A percentile compares a stretch with the other conserved stretches of the same genome.
Conservation (phyloP, 1,140 invertebrate species). For the Drosophila lacteicornis region DNA sequence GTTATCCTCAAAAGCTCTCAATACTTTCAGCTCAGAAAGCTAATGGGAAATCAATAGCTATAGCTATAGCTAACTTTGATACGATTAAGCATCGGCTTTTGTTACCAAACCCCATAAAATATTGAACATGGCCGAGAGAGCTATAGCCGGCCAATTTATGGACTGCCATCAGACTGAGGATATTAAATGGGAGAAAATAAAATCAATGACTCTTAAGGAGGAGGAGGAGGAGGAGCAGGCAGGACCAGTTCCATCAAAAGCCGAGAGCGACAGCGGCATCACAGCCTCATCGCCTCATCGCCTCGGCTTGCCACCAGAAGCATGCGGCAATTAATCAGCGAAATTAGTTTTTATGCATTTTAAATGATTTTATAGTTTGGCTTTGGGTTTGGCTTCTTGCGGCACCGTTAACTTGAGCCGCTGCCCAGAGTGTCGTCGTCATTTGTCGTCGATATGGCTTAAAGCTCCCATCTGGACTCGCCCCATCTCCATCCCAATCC, state of each 20-base stretch:
- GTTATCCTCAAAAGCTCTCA: background rate
- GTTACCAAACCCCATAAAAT: conserved; percentile 40
- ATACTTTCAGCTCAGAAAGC: conserved; percentile 1
- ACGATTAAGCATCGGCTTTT: conserved; percentile 11
- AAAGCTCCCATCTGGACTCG: background rate
- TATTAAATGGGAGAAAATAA: conserved; percentile 75
- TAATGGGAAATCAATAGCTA: conserved; percentile 8
- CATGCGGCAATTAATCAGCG: conserved; percentile 72
- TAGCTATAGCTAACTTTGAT: background rate
- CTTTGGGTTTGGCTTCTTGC: conserved; percentile 17
- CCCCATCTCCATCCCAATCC: background rate
- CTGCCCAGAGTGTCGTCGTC: conserved; percentile 39
- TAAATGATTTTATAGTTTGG: conserved; percentile 68
- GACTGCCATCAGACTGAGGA: conserved; percentile 49
- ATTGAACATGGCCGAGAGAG: conserved; percentile 18
- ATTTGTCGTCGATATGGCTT: conserved; percentile 51
- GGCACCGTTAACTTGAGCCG: conserved; percentile 57
- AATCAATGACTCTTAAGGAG: conserved; percentile 31
- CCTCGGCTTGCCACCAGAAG: conserved; percentile 41
- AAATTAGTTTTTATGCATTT: conserved; percentile 83
- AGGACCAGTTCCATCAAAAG: conserved; percentile 42
- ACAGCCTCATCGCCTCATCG: background rate
- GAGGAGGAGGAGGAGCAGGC: background rate
- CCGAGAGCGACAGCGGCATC: conserved; percentile 33
- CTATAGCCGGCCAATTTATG: conserved; percentile 55